Percentiles rank a stretch among this genome's conserved stretches.
These are phyloP conservation scores for Hypomesus transpacificus DNA, from an alignment of 2,113 vertebrate species.

Conservation along the genomic window DNA sequence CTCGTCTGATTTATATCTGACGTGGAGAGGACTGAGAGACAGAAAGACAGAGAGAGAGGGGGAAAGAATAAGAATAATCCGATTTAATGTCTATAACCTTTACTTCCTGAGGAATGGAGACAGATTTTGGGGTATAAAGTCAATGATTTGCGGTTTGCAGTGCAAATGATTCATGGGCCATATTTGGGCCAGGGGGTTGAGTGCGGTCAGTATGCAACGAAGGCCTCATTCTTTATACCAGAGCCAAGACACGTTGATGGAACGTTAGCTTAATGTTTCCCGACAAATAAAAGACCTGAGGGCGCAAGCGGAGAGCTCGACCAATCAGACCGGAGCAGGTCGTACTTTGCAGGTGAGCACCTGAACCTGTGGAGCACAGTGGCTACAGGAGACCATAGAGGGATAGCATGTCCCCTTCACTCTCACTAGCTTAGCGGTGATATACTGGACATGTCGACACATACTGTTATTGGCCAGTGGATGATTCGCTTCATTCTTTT, in stretches of 20 bases:
- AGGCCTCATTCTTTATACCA: conserved; percentile 22
- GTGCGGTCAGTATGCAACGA: conserved; percentile 14
- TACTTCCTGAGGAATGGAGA: not conserved
- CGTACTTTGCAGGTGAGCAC: not conserved
- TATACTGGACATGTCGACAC: too few relatives aligned
- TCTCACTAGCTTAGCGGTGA: too few relatives aligned
- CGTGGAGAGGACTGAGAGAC: conserved; percentile 1
- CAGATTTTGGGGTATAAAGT: not conserved
- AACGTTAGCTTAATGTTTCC: not conserved
- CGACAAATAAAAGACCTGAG: not conserved
- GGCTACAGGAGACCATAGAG: not conserved
- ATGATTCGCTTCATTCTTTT: not conserved
- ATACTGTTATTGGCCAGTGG: not conserved
- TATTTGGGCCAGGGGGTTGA: conserved; percentile 9
- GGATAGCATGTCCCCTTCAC: too few relatives aligned
- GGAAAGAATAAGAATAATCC: not conserved
- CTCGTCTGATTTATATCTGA: not conserved
- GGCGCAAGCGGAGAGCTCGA: not conserved
- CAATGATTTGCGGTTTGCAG: not conserved
- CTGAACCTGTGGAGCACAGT: not conserved
- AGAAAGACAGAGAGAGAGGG: conserved; percentile 1
- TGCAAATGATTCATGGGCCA: conserved; percentile 28
- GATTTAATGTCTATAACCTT: not conserved
- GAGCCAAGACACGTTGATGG: conserved; percentile 10
- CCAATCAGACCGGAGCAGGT: not conserved